A percentile compares a stretch with the other conserved stretches of the same genome.
Conservation (phyloP, 2,797 vertebrate species). For the Acrossocheilus fasciatus region DNA sequence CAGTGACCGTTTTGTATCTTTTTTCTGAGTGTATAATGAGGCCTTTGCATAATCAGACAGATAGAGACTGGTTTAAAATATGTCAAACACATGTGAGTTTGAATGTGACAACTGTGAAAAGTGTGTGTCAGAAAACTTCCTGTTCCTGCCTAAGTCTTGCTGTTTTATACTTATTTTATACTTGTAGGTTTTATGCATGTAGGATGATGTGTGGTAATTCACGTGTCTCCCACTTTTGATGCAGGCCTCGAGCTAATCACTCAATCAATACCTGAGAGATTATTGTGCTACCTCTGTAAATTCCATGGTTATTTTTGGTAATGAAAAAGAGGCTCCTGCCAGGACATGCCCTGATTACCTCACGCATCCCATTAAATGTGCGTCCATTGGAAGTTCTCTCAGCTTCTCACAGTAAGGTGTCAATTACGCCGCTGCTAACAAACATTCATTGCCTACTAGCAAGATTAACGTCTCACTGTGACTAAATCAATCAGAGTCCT, state of each 20-base stretch:
- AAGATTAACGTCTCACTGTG: slow-evolving; percentile 47
- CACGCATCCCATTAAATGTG: slow-evolving; percentile 48
- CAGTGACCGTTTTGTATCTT: neutral
- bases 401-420: slow-evolving; percentile 53
- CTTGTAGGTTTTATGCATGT: neutral
- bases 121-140: neutral
- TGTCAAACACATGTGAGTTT: neutral
- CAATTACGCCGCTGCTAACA: slow-evolving; percentile 55
- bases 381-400: slow-evolving; percentile 55
- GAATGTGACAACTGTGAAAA: neutral
- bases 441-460: slow-evolving; percentile 47
- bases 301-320: slow-evolving; percentile 54
- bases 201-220: neutral
- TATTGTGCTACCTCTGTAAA: slow-evolving; percentile 13
- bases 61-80: neutral
- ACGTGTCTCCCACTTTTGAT: neutral
- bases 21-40: neutral
- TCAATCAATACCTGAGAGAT: slow-evolving; percentile 33
- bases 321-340: slow-evolving; percentile 54
- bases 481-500: slow-evolving; percentile 52
- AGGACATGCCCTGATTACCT: slow-evolving; percentile 59
- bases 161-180: neutral
- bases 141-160: neutral
- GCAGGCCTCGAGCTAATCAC: neutral
- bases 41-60: neutral